Evolutionary conservation across 2,113 vertebrate species (phyloP), one percentile per base, ranked within the genome.

Genomic region (Grammomys surdaster): DNA sequence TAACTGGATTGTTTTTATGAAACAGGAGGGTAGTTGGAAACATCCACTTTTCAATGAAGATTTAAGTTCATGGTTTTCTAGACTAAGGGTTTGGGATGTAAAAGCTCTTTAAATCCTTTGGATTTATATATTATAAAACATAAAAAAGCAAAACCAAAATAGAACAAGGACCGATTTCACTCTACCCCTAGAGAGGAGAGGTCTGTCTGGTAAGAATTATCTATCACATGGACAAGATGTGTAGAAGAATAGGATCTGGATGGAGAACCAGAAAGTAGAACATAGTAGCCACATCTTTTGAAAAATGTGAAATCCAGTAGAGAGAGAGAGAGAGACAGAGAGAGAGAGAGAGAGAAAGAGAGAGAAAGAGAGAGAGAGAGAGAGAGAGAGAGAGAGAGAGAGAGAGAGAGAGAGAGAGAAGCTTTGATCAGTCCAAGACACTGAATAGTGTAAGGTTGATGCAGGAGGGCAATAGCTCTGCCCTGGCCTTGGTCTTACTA

Each of bases 1-100:
- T 22, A 69, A 40, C 92, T 93, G 63, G 95, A 84, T 78, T 96
- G 36, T 76, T 95, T 96, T 92, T 80, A 80, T 93, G 90, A 96
- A 94, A 69, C 13, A 40, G 36, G 22, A 90, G 1, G 31, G 2
- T 12, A 36, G 14, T 77, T 12, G 13, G 12, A 48, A n/a, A 17
- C 13, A 93, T 77, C 65, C 17, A 81, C 8, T 56, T 88, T 82
- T 58, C 31, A 90, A 58, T 78, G 26, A 92, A 92, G 60, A 86
- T 92, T 86, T 96, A 91, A 94, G 2, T 90, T 94, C 70, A 86
- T 88, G 56, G 5, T 67, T 91, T 92, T 93, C 77, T 82, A 58
- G 80, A 92, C 80, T 89, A 72, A 70, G 88, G 89, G 67, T 92
- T 84, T 54, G 17, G 33, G 36, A 51, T 96, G 75, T 75, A 95